Percentiles rank a stretch among this genome's conserved stretches.
Evolutionary conservation across 2,113 vertebrate species (phyloP).

Genomic region (Neolamprologus fasciatus): DNA sequence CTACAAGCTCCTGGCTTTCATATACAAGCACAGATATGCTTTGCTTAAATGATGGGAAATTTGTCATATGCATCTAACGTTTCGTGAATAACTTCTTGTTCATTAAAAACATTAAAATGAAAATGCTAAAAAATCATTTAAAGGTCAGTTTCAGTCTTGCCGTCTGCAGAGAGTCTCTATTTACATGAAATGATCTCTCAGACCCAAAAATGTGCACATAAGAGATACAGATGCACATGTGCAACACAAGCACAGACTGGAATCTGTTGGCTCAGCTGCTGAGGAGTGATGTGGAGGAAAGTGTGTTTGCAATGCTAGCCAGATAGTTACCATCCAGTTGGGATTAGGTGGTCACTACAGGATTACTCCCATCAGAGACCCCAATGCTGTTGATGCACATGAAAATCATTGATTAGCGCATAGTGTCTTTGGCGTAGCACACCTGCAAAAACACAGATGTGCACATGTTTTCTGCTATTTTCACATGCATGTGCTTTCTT

Average conservation of each 20-base stretch:
- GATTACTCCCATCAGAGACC: background rate
- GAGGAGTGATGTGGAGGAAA: background rate
- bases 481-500: background rate
- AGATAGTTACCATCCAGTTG: constrained; percentile 21
- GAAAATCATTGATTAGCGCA: background rate
- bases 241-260: background rate
- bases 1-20: background rate
- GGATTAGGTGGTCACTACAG: constrained; percentile 38
- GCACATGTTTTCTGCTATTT: background rate
- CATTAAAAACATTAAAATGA: background rate
- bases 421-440: background rate
- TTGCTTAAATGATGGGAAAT: background rate
- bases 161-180: background rate
- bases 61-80: background rate
- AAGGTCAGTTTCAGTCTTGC: fast-evolving
- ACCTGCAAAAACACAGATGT: background rate
- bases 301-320: background rate
- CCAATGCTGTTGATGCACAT: background rate
- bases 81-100: background rate
- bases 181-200: background rate
- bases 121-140: background rate
- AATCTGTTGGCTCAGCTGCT: constrained; percentile 20
- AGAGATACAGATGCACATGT: background rate
- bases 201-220: background rate
- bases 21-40: background rate